Base-by-base conservation (phyloP, 2,113 vertebrate species). In the Carettochelys insculpta region DNA sequence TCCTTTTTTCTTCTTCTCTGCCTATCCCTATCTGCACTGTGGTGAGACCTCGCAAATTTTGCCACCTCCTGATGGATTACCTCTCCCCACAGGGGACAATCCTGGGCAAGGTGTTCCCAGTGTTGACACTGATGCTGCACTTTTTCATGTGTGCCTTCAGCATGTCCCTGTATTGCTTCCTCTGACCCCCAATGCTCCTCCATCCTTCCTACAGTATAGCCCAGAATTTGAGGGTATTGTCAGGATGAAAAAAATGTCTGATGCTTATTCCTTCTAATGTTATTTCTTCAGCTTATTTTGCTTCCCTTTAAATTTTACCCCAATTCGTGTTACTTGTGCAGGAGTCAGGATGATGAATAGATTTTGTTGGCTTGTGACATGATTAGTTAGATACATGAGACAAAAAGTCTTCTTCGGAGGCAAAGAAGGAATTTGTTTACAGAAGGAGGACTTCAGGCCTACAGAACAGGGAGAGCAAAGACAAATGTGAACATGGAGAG, bases 191-290 rank as follows among this genome's bases (percentile, higher is more conserved):
- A n/a, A n/a, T n/a, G n/a, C n/a, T n/a, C n/a, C n/a, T n/a, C n/a
- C n/a, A n/a, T n/a, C n/a, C n/a, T n/a, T n/a, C n/a, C n/a, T n/a
- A n/a, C n/a, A n/a, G n/a, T n/a, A 61, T 3, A 61, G 56, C 56
- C 38, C 22, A n/a, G 22, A 71, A 2, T 50, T 77, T 51, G 43
- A 2, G 2, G 19, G 19, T 61, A 8, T 1, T 13, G 4, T 0
- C 0, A 1, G 12, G 50, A 50, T 56, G 19, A 61, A 56, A 38
- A 12, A 1, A 41, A n/a, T n/a, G 16, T 8, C 73, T 1, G 0
- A 3, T 0, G 1, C 79, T 1, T 9, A 0, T 4, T 22, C 54
- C 11, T 52, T 4, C 11, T 0, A 0, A 4, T 1, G 0, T 29
- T 54, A 20, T 24, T 65, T 27, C 17, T 78, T 77, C 0, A 1